Evolutionary conservation across 2,113 vertebrate species (phyloP).

Genomic region (Stomatorhinus ivindoensis): DNA sequence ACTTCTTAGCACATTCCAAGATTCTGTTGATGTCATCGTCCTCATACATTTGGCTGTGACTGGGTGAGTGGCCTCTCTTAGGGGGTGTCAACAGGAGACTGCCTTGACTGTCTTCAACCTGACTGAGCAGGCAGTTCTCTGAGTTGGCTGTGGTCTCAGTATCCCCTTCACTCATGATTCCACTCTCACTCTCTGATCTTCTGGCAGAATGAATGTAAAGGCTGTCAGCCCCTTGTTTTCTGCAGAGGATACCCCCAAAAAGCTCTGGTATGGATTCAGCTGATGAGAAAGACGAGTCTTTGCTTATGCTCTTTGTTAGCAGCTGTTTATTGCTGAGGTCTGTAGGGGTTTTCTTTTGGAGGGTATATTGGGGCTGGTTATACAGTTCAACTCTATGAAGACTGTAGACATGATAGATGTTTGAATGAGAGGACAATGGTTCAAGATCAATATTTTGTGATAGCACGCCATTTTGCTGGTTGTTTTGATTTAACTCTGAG

Average conservation of each 20-base stretch:
- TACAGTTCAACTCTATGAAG: conserved; percentile 75
- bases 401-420: conserved; percentile 82
- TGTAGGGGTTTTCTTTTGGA: conserved; percentile 48
- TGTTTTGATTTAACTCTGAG: conserved; percentile 39
- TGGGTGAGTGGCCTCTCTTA: conserved; percentile 16
- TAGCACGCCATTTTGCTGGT: background rate
- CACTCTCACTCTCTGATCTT: conserved; percentile 83
- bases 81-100: conserved; percentile 15
- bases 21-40: conserved; percentile 37
- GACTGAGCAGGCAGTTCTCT: conserved; percentile 60
- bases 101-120: conserved; percentile 41
- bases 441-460: background rate
- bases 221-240: conserved; percentile 40
- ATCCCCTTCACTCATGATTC: conserved; percentile 84
- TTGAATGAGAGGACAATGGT: conserved; percentile 43
- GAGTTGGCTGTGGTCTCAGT: conserved; percentile 70
- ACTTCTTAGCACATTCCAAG: conserved; percentile 37
- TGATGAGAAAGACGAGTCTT: conserved; percentile 86
- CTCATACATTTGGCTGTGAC: conserved; percentile 25
- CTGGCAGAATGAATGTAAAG: conserved; percentile 60
- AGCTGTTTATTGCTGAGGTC: conserved; percentile 48
- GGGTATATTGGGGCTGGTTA: conserved; percentile 56
- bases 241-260: conserved; percentile 52
- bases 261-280: conserved; percentile 83
- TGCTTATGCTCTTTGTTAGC: conserved; percentile 75